A percentile compares a stretch with the other conserved stretches of the same genome.
phyloP scores from a whole-genome alignment of 2,113 vertebrate genomes.

The Xyliphius kryptos region DNA sequence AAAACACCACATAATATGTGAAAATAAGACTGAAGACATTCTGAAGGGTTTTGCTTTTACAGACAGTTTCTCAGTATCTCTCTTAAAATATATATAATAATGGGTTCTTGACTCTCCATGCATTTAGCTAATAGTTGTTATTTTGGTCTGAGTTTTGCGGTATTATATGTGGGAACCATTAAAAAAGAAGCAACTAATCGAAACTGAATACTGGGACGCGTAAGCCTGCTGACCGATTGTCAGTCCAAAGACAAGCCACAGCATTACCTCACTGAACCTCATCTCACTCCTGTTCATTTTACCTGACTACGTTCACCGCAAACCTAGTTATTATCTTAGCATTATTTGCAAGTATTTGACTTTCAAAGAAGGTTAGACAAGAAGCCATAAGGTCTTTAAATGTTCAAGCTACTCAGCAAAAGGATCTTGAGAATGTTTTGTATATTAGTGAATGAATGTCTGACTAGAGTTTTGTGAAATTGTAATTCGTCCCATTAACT shows the following conservation, averaged over 20 bases:
- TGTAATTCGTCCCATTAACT: background rate
- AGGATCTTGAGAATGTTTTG: too few relatives aligned
- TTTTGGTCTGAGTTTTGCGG: slow-evolving; percentile 35
- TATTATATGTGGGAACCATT: slow-evolving; percentile 19
- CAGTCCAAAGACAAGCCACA: slow-evolving; percentile 32
- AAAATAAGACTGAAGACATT: too few relatives aligned
- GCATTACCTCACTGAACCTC: slow-evolving; percentile 32
- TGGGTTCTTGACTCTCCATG: slow-evolving; percentile 30
- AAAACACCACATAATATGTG: too few relatives aligned
- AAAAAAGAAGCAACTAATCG: slow-evolving; percentile 25
- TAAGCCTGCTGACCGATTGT: slow-evolving; percentile 28
- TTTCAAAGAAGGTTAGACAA: too few relatives aligned
- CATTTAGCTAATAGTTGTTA: slow-evolving; percentile 31
- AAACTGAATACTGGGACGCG: slow-evolving; percentile 37
- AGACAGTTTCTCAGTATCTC: slow-evolving; percentile 15
- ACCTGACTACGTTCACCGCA: slow-evolving; percentile 7
- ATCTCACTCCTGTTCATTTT: too few relatives aligned
- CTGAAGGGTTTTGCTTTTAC: too few relatives aligned
- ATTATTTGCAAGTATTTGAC: slow-evolving; percentile 8
- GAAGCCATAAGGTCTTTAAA: too few relatives aligned
- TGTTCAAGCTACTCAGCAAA: too few relatives aligned
- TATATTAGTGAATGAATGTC: too few relatives aligned
- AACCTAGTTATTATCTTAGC: slow-evolving; percentile 3
- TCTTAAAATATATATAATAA: slow-evolving; percentile 41
- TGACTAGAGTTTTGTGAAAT: background rate